Base-by-base conservation (phyloP, 2,797 vertebrate species). In the Sylvia borin region DNA sequence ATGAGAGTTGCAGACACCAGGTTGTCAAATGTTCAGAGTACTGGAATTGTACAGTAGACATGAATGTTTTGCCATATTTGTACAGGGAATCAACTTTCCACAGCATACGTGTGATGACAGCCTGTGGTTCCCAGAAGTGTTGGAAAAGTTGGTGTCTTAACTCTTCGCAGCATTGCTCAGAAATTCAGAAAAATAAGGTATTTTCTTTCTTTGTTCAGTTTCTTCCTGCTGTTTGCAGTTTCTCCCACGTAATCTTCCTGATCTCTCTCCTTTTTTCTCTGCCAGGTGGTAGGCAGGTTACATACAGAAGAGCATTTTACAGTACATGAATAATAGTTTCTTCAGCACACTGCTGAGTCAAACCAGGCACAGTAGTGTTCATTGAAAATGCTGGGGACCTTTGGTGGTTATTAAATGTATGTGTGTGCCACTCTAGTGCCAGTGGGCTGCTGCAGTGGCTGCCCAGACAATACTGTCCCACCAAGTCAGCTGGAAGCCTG, bases 261-360 rank as follows among this genome's bases (percentile, higher is more conserved):
- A 53, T 71, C 14, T n/a, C 24, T 45, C 32, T 64, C 53, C 9
- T 42, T 86, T 75, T 64, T 92, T 54, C n/a, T 64, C 40, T 92
- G 55, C 78, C 48, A 29, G 50, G n/a, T 83, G 66, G 62, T 89
- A 90, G 81, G 68, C 42, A 80, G 32, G 53, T 79, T 92, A 25
- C 40, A 40, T 86, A 54, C 14, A 48, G 67, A 96, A 85, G 16
- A 93, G 29, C 55, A 38, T 54, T 96, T 95, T 72, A 64, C 20
- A 58, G 13, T 34, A 62, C 51, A 51, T 76, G 57, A 57, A 47
- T 50, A 92, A 81, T 79, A 18, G 70, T 80, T 91, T 91, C 45
- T 81, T 80, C 43, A 84, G 75, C 83, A 45, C 16, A 21, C 79
- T 84, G 36, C 57, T 81, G 92, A 91, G 92, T 76, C 45, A 92